Percentiles rank a stretch among this genome's conserved stretches.
These are phyloP conservation scores for Rhagoletis zephyria DNA, from an alignment of 1,140 invertebrate species.

Conservation along the genomic window DNA sequence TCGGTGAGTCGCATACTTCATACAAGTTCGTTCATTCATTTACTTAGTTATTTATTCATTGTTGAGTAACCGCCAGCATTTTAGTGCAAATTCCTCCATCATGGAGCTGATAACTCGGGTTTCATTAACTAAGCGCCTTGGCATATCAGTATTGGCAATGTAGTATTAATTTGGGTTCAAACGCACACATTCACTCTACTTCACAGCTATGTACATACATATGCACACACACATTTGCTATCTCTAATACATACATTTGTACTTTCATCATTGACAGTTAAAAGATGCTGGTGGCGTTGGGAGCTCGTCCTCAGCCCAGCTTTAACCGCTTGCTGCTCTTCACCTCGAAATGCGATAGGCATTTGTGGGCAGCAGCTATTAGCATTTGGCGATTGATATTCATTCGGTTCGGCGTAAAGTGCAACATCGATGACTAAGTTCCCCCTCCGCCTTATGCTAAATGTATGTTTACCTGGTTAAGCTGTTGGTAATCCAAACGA, in stretches of 20 bases:
- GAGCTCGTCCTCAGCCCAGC: neutral
- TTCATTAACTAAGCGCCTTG: constrained; percentile 24
- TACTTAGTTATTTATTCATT: neutral
- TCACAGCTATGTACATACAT: neutral
- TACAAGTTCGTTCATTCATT: neutral
- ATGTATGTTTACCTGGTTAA: neutral
- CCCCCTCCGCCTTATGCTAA: too few species aligned
- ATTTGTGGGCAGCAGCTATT: constrained; percentile 3
- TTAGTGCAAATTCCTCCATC: constrained; percentile 37
- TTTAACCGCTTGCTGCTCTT: constrained; percentile 8
- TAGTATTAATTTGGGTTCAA: neutral
- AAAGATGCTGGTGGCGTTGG: constrained; percentile 9
- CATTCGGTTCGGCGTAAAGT: neutral
- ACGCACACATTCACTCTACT: neutral
- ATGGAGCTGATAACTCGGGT: constrained; percentile 32
- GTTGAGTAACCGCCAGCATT: constrained; percentile 43
- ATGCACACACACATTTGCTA: neutral
- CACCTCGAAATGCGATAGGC: constrained; percentile 24
- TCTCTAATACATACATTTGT: too few species aligned
- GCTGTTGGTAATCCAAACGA: constrained; percentile 12
- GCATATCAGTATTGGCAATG: constrained; percentile 17
- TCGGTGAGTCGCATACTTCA: constrained; percentile 14
- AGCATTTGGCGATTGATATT: neutral
- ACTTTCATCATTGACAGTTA: neutral
- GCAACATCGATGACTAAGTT: constrained; percentile 1